Base-by-base conservation (phyloP, 2,888 invertebrate genomes). In the Noctua janthina region DNA sequence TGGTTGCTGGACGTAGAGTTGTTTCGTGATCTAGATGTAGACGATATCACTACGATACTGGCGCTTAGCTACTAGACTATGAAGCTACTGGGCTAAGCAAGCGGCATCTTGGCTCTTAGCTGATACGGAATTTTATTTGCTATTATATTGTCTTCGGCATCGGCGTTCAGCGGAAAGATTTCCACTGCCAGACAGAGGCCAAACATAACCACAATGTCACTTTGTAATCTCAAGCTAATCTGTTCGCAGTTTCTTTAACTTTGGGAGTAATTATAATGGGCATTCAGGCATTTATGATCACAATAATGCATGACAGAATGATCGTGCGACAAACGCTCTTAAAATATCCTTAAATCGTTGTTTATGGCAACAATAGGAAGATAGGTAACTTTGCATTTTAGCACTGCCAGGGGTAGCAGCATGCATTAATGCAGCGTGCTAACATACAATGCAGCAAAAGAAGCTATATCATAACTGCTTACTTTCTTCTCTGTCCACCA, bases 1-100 rank as follows among this genome's bases (percentile, higher is more conserved):
- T 97, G 97, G 94, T 97, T 97, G 91, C 97, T 97, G 81, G 98
- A 97, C 83, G 97, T 97, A 72, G 97, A 98, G 93, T 97, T 97
- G 92, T 97, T 97, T 75, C 97, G 95, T 79, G 97, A 97, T 94
- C 97, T 97, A 95, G 86, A 91, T 88, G 92, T 86, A 89, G 73
- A 87, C 71, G 79, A 86, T 90, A 89, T 91, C 86, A 88, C 89
- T 91, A 88, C 88, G 85, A 66, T 88, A 86, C 87, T 84, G 83
- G 84, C 84, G 74, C 56, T 59, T 76, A 82, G 75, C 78, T 69
- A 56, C 66, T 75, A 70, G 1, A 13, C n/a, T 76, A 78, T 39
- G 49, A 84, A 75, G 64, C 68, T 74, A 79, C 78, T 78, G 35
- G 35, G 13, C 39, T 39, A 72, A 77, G 83, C 78, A 74, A 83